Percentiles rank a stretch among this genome's conserved stretches.
Evolutionary conservation across 53 echinoderm and acorn worm genomes (phyloP).

Genomic region (Holothuria scabra): DNA sequence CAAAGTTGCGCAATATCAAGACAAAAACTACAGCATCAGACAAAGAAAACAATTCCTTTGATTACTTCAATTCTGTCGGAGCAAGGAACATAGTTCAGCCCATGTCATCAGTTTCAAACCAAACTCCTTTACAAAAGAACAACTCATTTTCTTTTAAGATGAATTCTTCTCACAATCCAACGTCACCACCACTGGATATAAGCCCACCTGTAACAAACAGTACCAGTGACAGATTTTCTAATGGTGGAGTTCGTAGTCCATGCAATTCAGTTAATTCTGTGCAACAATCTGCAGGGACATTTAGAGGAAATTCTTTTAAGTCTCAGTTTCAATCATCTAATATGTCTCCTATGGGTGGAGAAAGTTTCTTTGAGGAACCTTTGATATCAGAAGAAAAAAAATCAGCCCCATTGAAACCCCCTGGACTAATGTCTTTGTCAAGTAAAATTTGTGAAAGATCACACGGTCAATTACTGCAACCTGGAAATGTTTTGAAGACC

Average conservation of each 20-base stretch:
- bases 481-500: neutral
- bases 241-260: too few species aligned
- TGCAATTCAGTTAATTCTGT: too few species aligned
- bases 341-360: constrained; percentile 7
- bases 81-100: neutral
- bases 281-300: too few species aligned
- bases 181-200: constrained; percentile 9
- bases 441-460: neutral
- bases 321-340: neutral
- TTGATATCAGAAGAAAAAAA: neutral
- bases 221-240: too few species aligned
- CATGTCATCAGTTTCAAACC: neutral
- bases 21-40: neutral
- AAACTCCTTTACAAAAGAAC: too few species aligned
- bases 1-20: constrained; percentile 58
- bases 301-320: neutral
- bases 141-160: too few species aligned
- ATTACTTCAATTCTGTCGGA: neutral
- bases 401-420: constrained; percentile 10
- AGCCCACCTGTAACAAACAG: neutral
- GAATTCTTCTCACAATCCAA: too few species aligned
- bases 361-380: constrained; percentile 21
- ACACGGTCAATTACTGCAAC: too few species aligned
- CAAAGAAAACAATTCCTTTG: neutral
- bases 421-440: constrained; percentile 6